Percentiles rank a stretch among this genome's conserved stretches.
These are phyloP conservation scores for Rhizomys pruinosus DNA, from an alignment of 2,113 vertebrate species.

Conservation along the genomic window DNA sequence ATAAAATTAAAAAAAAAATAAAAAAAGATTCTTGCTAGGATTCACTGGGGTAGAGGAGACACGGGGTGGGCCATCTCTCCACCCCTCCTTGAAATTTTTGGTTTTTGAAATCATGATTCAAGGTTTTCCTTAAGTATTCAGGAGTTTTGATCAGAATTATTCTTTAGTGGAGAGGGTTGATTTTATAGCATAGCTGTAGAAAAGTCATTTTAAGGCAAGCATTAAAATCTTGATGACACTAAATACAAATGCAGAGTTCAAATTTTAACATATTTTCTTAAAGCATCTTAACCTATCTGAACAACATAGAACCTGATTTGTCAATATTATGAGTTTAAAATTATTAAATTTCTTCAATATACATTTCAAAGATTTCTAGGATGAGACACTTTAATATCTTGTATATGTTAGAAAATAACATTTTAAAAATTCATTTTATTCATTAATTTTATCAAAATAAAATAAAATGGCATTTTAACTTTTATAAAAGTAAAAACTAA, in stretches of 20 bases:
- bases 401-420: background rate
- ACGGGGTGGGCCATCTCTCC: no score
- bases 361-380: background rate
- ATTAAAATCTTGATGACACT: background rate
- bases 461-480: background rate
- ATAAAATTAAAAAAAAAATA: no score
- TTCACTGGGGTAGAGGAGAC: no score
- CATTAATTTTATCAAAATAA: conserved; percentile 31
- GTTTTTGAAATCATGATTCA: no score
- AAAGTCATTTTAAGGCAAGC: background rate
- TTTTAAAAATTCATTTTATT: conserved; percentile 1
- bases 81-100: no score
- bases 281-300: background rate
- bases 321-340: background rate
- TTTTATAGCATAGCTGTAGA: background rate
- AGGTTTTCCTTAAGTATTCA: background rate
- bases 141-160: conserved; percentile 48
- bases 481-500: conserved; percentile 14
- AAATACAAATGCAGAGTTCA: background rate
- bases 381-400: background rate
- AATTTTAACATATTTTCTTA: background rate
- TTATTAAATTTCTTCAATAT: background rate
- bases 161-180: background rate
- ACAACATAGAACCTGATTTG: background rate
- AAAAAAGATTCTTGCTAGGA: no score